Evolutionary conservation across 1,140 invertebrate species (phyloP).

Genomic region (Lepeophtheirus salmonis): DNA sequence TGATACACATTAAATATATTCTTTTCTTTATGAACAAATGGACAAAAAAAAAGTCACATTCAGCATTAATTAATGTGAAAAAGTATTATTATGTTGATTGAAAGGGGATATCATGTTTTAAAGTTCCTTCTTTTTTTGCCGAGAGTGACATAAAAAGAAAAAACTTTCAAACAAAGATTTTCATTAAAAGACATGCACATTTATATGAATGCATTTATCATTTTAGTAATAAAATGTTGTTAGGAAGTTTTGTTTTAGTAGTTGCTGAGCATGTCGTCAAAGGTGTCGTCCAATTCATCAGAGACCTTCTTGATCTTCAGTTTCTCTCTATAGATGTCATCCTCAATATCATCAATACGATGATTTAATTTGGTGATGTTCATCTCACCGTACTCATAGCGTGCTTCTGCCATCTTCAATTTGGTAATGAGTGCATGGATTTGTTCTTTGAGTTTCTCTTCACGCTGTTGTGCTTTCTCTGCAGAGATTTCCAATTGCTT

Average conservation of each 20-base stretch:
- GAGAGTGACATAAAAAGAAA: background rate
- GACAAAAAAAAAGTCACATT: background rate
- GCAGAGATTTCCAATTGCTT: slow-evolving; percentile 1
- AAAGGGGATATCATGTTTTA: no score
- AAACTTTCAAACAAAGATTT: background rate
- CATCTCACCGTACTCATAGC: slow-evolving; percentile 10
- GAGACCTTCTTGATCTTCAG: background rate
- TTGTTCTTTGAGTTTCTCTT: slow-evolving; percentile 4
- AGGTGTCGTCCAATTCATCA: slow-evolving; percentile 2
- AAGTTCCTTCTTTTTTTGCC: no score
- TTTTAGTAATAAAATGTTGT: background rate
- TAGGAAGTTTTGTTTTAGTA: slow-evolving; percentile 3
- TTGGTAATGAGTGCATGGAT: background rate
- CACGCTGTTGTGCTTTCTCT: background rate
- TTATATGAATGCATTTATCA: background rate
- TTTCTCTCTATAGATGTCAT: slow-evolving; percentile 6
- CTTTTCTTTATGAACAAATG: background rate
- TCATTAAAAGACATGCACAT: background rate
- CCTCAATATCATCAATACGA: slow-evolving; percentile 4
- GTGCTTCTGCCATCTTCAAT: background rate
- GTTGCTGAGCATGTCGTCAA: slow-evolving; percentile 3
- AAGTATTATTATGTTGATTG: no score
- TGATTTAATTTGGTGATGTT: slow-evolving; percentile 11
- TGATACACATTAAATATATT: no score
- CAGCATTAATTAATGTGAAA: no score